Percentiles rank a stretch among this genome's conserved stretches.
These are phyloP conservation scores for Aculops lycopersici DNA, from an alignment of 1,140 invertebrate species.

Conservation along the genomic window DNA sequence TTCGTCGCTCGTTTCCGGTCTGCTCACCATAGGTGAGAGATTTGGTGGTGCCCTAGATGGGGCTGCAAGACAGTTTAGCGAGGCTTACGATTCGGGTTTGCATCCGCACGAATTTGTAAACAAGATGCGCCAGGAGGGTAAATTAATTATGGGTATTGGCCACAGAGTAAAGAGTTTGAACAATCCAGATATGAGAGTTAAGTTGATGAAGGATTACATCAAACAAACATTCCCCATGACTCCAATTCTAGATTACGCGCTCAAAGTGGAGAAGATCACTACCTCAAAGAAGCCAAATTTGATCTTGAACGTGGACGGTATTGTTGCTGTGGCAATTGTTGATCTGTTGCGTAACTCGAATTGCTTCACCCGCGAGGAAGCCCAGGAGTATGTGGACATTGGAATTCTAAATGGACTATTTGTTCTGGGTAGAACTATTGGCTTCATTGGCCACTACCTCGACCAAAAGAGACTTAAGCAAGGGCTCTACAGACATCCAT, in stretches of 20 bases:
- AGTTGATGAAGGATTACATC: constrained; percentile 83
- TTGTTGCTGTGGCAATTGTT: constrained; percentile 84
- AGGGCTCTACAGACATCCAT: constrained; percentile 91
- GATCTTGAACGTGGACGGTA: constrained; percentile 92
- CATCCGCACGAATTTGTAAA: constrained; percentile 98
- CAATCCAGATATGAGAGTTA: constrained; percentile 87
- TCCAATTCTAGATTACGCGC: constrained; percentile 66
- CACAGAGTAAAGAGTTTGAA: constrained; percentile 95
- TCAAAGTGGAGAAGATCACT: constrained; percentile 94
- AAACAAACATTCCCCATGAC: constrained; percentile 65
- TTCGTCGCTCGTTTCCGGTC: constrained; percentile 70
- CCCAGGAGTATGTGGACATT: constrained; percentile 85
- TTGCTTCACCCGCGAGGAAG: constrained; percentile 79
- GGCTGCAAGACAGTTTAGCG: constrained; percentile 75
- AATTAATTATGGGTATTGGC: constrained; percentile 96
- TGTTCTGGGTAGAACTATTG: constrained; percentile 84
- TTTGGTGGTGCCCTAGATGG: constrained; percentile 93
- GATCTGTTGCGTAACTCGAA: constrained; percentile 72
- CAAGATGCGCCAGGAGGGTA: constrained; percentile 73
- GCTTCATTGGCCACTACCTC: constrained; percentile 91
- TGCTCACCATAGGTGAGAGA: constrained; percentile 88
- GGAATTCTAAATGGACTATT: constrained; percentile 93
- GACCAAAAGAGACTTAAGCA: constrained; percentile 96
- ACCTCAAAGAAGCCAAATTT: constrained; percentile 86
- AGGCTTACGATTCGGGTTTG: constrained; percentile 65